Evolutionary conservation across 2,888 invertebrate species (phyloP).

Genomic region (Phengaris alcon): DNA sequence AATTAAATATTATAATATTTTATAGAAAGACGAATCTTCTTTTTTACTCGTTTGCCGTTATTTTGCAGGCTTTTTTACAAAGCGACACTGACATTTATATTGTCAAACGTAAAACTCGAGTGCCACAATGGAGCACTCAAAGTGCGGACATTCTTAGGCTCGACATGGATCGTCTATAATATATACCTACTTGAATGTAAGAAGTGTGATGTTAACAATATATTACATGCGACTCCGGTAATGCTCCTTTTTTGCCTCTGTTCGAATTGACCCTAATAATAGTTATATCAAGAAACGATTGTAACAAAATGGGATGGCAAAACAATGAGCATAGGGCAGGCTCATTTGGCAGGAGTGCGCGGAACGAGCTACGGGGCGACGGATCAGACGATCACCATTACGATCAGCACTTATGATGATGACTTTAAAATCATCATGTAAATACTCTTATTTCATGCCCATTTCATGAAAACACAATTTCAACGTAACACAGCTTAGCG

Average conservation of each 20-base stretch:
- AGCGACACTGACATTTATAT: too few species aligned
- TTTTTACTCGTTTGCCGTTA: too few species aligned
- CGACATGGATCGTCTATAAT: too few species aligned
- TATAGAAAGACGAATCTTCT: too few species aligned
- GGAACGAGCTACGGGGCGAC: neutral
- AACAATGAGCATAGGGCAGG: neutral
- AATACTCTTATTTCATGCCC: neutral
- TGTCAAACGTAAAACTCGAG: too few species aligned
- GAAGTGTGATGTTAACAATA: neutral
- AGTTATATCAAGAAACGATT: neutral
- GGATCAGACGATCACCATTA: neutral
- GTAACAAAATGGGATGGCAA: neutral
- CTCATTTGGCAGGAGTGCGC: slow-evolving; percentile 1
- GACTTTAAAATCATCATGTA: neutral
- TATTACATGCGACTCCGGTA: neutral
- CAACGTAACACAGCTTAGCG: too few species aligned
- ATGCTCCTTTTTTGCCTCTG: neutral
- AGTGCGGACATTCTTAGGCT: too few species aligned
- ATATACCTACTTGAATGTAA: neutral
- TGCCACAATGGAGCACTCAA: too few species aligned
- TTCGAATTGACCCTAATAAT: neutral
- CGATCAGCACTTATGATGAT: neutral
- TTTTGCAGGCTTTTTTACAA: too few species aligned
- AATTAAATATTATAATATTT: too few species aligned
- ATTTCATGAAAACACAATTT: too few species aligned